Conservation (phyloP, 2,113 vertebrate genomes). For the Nothobranchius furzeri region DNA sequence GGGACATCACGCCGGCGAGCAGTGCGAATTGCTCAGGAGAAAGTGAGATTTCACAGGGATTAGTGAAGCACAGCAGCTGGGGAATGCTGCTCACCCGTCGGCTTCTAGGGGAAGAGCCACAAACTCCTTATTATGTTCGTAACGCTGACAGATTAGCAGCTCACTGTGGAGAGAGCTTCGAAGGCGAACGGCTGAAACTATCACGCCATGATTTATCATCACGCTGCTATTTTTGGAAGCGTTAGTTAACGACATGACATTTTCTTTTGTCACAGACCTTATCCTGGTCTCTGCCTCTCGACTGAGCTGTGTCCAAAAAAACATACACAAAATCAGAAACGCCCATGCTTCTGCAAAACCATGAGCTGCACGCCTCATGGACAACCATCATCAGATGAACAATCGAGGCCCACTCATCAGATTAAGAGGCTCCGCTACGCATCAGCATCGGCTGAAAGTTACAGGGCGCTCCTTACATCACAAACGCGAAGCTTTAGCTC, state of each 20-base stretch:
- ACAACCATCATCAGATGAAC: conserved; percentile 65
- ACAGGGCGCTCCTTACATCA: conserved; percentile 35
- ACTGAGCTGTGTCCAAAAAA: conserved; percentile 40
- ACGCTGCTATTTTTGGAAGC: conserved; percentile 10
- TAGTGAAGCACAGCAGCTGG: conserved; percentile 77
- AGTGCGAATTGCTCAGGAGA: conserved; percentile 73
- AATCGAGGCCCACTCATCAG: conserved; percentile 47
- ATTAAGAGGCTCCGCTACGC: conserved; percentile 69
- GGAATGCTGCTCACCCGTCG: conserved; percentile 48
- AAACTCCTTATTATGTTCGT: conserved; percentile 62
- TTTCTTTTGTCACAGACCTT: conserved; percentile 24
- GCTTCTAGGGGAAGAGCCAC: conserved; percentile 52
- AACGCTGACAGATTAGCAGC: conserved; percentile 76
- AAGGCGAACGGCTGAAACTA: conserved; percentile 36
- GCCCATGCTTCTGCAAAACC: conserved; percentile 59
- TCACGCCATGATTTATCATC: conserved; percentile 31
- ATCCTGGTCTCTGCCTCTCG: conserved; percentile 18
- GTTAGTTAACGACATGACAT: conserved; percentile 37
- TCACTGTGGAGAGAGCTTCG: conserved; percentile 25
- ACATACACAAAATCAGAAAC: conserved; percentile 63
- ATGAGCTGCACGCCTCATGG: conserved; percentile 50
- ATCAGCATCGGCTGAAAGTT: conserved; percentile 64
- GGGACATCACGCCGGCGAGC: conserved; percentile 62
- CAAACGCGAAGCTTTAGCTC: conserved; percentile 42
- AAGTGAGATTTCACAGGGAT: conserved; percentile 82